Conservation (phyloP, 1,140 invertebrate genomes). For the Elymnias hypermnestra region DNA sequence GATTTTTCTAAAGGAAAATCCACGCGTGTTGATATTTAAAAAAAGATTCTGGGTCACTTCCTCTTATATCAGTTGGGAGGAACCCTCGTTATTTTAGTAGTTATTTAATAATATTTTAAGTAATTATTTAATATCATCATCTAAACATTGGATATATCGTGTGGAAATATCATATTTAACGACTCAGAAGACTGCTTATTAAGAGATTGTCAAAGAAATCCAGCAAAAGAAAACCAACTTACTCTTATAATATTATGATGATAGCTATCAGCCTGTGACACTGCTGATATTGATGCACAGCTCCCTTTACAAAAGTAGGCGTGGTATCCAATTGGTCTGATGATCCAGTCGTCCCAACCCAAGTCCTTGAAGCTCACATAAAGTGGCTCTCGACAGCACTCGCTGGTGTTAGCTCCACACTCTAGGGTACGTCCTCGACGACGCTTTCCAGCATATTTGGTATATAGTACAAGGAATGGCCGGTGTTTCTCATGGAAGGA, state of each 20-base stretch:
- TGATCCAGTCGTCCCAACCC: conserved; percentile 92
- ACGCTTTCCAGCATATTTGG: conserved; percentile 77
- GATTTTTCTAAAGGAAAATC: too few relatives aligned
- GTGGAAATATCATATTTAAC: too few relatives aligned
- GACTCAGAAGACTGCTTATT: too few relatives aligned
- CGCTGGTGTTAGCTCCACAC: conserved; percentile 80
- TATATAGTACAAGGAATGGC: conserved; percentile 85
- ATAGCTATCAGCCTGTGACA: conserved; percentile 79
- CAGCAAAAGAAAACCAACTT: too few relatives aligned
- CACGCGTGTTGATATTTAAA: too few relatives aligned
- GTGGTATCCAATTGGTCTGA: conserved; percentile 86
- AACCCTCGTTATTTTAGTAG: too few relatives aligned
- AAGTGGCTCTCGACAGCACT: conserved; percentile 89
- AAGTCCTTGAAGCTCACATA: conserved; percentile 89
- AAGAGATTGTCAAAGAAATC: too few relatives aligned
- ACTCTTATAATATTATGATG: conserved; percentile 86
- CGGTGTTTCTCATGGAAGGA: conserved; percentile 80
- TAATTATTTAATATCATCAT: too few relatives aligned
- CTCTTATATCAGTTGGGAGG: too few relatives aligned
- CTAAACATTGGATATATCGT: too few relatives aligned
- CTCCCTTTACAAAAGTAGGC: conserved; percentile 91
- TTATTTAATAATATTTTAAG: too few relatives aligned
- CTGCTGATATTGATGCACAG: conserved; percentile 82
- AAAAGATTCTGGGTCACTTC: too few relatives aligned
- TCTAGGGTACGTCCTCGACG: conserved; percentile 81